Base-by-base conservation (phyloP, 2,888 invertebrate genomes). In the Dryobotodes eremita region DNA sequence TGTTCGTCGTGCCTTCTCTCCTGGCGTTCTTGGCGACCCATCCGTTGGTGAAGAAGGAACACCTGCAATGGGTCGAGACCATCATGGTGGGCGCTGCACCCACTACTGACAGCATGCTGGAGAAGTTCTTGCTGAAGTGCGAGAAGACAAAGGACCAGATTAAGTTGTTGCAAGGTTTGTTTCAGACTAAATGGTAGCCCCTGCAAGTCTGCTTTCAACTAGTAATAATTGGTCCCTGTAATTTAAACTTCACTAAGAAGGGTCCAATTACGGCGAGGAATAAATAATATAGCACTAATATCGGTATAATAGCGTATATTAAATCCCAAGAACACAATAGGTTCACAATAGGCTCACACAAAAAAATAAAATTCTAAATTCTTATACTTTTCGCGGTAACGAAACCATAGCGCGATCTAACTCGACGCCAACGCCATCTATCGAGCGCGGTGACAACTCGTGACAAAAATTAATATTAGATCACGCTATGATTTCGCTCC, bases 1-100 rank as follows among this genome's bases (percentile, higher is more conserved):
- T 98, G 42, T 98, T 98, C 90, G 97, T 98, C 5, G 98, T 98
- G 2, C 98, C 99, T 0, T 98, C 98, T 0, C 95, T 99, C 13
- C 94, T 98, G 31, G 96, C 98, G 4, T 98, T 98, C 94, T 93
- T 99, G 78, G 98, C 98, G 0, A 97, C 98, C 31, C 98, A 98
- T 93, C 98, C 98, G 0, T 94, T 97, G 53, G 97, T 98, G 11
- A 97, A 97, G 71, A 97, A 97, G 85, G 97, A 98, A 77, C 98
- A 98, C 89, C 93, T 98, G 71, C 95, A 97, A 46, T 97, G 97
- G 0, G 95, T 98, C 0, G 97, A 97, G 77, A 96, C 97, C 6
- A 97, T 98, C 48, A 97, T 98, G 90, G 97, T 97, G 17, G 98
- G 98, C 0, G 98, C 98, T 0, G 98, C 98, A 0, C 98, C 98